Base-by-base conservation (phyloP, 2,888 invertebrate species). In the Lasioglossum villosulum region DNA sequence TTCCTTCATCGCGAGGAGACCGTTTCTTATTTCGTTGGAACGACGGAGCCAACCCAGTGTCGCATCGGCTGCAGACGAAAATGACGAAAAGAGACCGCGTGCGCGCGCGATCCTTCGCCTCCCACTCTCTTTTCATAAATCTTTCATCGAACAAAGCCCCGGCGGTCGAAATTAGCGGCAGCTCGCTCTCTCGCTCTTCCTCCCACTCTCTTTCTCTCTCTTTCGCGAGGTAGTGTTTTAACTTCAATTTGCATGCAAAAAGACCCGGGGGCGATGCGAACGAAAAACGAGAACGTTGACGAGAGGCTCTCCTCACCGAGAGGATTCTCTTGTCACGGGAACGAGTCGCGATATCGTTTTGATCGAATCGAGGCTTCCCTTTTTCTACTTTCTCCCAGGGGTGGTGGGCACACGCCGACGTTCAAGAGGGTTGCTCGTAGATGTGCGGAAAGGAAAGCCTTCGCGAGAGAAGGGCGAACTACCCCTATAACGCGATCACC, bases 41-140 rank as follows among this genome's bases (percentile, higher is more conserved):
- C 66, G 16, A 14, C 66, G 6, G 6, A 27, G 34, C 16, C 30
- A 66, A 34, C 34, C 34, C 34, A 19, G 66, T 19, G 34, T 66
- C 66, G 66, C 34, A 66, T 66, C 66, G 34, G 19, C 19, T 16
- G 34, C 66, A 23, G 66, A 66, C 34, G 34, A 66, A 66, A 66
- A 66, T 30, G 66, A 66, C 66, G 34, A 66, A 19, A 19, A 8
- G 19, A 34, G 66, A 34, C 59, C 59, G 59, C 59, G n/a, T 27
- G 59, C 27, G 59, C 27, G 27, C 59, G 66, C 66, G 66, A 66
- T 66, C 39, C 8, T 39, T 34, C 45, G 66, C 75, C 37, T 34
- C 42, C 14, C 63, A 12, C 34, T 42, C 75, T 77, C 81, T 86
- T 89, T 92, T 92, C 91, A 92, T 93, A 92, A 93, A 93, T 93